Conservation (phyloP, 2,113 vertebrate genomes). For the Candoia aspera region DNA sequence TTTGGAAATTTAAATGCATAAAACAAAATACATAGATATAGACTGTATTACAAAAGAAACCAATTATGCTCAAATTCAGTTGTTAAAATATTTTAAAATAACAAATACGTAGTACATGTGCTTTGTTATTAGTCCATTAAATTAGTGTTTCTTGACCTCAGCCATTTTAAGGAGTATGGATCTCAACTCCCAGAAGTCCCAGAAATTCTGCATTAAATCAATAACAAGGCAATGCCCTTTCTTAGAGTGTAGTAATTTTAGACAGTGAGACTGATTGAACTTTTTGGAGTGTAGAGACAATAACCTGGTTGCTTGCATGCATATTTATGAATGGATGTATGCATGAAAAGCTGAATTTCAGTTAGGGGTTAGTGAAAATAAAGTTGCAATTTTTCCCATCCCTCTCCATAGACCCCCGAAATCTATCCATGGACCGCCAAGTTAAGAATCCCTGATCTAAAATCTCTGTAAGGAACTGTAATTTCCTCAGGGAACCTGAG, state of each 20-base stretch:
- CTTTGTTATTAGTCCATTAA: not conserved
- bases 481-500: not conserved
- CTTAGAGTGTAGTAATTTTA: not conserved
- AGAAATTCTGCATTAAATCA: not conserved
- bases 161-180: not conserved
- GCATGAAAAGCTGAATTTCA: not conserved
- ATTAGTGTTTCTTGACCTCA: not conserved
- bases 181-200: not conserved
- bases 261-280: not conserved
- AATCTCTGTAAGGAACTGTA: not conserved
- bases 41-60: no score
- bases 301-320: not conserved
- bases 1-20: not conserved
- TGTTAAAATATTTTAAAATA: not conserved
- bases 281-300: not conserved
- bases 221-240: not conserved
- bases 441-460: not conserved
- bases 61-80: not conserved
- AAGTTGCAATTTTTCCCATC: not conserved
- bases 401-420: not conserved
- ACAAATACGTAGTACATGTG: not conserved
- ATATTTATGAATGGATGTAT: not conserved
- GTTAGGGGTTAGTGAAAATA: not conserved
- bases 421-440: not conserved
- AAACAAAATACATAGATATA: no score